phyloP scores from a whole-genome alignment of 37 sponge, comb jelly and placozoan species.

The Petrosia ficiformis region DNA sequence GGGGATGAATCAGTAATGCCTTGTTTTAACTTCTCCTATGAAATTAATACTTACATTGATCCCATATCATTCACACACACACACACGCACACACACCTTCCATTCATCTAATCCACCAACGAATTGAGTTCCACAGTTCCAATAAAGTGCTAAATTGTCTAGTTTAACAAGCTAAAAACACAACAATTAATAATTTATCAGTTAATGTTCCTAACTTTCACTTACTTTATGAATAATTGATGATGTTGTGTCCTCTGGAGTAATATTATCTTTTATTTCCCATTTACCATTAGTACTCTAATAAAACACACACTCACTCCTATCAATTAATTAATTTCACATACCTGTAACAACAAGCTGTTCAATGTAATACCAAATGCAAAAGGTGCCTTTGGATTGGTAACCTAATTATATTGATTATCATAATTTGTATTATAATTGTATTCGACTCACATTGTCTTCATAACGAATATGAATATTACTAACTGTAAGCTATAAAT shows the following conservation, averaged over 20 bases:
- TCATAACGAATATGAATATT: slow-evolving; percentile 79
- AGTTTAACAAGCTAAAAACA: slow-evolving; percentile 49
- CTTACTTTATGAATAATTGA: slow-evolving; percentile 41
- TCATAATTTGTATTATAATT: too few species aligned
- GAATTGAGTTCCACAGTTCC: slow-evolving; percentile 32
- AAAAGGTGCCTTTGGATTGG: slow-evolving; percentile 29
- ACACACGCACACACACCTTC: neutral
- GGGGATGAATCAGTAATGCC: slow-evolving; percentile 17
- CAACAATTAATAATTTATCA: neutral
- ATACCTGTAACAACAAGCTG: neutral
- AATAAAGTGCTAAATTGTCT: slow-evolving; percentile 53
- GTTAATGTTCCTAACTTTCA: neutral
- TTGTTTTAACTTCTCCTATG: slow-evolving; percentile 9
- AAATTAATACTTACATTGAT: too few species aligned
- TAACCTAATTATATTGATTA: slow-evolving; percentile 26
- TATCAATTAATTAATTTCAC: slow-evolving; percentile 54
- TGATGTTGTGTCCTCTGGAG: neutral
- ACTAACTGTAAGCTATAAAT: slow-evolving; percentile 58
- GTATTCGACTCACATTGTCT: slow-evolving; percentile 66
- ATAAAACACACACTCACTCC: slow-evolving; percentile 57
- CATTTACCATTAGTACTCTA: slow-evolving; percentile 57
- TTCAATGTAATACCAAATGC: neutral
- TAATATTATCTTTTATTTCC: slow-evolving; percentile 12
- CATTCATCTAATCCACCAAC: slow-evolving; percentile 38
- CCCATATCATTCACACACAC: too few species aligned